phyloP scores from a whole-genome alignment of 1,140 invertebrate species.

The Prorops nasuta region DNA sequence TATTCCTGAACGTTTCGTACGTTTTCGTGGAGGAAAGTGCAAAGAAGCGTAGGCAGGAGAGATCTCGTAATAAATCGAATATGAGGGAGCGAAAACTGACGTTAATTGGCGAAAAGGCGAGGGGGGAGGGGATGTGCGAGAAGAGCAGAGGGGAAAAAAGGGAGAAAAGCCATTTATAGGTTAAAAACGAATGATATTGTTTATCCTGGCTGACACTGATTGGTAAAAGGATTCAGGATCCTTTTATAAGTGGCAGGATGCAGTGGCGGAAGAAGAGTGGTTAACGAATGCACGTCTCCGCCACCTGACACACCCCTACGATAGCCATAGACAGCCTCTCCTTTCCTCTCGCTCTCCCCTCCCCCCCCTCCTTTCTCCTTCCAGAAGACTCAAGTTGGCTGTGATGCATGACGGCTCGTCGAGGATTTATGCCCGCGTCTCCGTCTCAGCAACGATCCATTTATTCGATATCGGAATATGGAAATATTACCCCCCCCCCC shows the following conservation, averaged over 20 bases:
- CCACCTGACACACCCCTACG: too few species aligned
- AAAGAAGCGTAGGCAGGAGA: too few species aligned
- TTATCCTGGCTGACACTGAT: too few species aligned
- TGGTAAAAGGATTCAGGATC: too few species aligned
- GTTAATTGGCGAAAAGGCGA: neutral
- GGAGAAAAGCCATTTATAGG: neutral
- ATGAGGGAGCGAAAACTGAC: too few species aligned
- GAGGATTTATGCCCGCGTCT: conserved; percentile 46
- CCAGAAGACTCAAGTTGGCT: neutral
- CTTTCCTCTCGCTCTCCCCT: too few species aligned
- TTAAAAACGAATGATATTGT: neutral
- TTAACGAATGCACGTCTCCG: too few species aligned
- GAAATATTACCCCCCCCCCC: conserved; percentile 47
- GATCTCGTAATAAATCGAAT: too few species aligned
- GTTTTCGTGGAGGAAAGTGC: neutral
- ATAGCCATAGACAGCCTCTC: too few species aligned
- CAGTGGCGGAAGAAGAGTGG: too few species aligned
- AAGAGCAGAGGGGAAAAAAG: neutral
- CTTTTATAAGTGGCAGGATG: too few species aligned
- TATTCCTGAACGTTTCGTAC: neutral
- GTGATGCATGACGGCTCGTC: conserved; percentile 42
- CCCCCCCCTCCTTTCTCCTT: too few species aligned
- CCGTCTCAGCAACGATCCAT: conserved; percentile 43
- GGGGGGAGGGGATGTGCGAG: neutral
- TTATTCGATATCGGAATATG: conserved; percentile 52